These are phyloP conservation scores for Clusia tigrina DNA, from an alignment of 2,888 invertebrate species.

Conservation along the genomic window DNA sequence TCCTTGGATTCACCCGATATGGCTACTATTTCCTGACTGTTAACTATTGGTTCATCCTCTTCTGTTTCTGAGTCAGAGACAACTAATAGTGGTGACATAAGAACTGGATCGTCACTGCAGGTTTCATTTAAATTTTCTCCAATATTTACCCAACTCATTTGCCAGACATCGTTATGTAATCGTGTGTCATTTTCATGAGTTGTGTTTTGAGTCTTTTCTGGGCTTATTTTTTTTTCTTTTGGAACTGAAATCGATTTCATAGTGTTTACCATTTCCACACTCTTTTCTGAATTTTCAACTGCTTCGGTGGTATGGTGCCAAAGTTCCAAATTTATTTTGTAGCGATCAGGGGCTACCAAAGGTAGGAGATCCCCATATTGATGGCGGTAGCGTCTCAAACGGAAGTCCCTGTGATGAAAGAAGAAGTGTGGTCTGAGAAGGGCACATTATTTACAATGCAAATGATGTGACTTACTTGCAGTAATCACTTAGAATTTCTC, in stretches of 20 bases:
- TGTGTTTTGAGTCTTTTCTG: conserved; percentile 29
- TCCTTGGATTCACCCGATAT: no score
- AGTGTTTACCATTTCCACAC: conserved; percentile 54
- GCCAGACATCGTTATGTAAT: conserved; percentile 10
- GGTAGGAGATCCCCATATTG: conserved; percentile 58
- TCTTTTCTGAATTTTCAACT: conserved; percentile 38
- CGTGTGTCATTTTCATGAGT: conserved; percentile 20
- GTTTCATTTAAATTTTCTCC: conserved; percentile 37
- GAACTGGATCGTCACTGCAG: conserved; percentile 49
- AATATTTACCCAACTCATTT: conserved; percentile 17
- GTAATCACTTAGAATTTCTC: conserved; percentile 59
- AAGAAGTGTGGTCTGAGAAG: no score
- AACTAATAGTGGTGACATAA: conserved; percentile 60
- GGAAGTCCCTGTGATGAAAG: conserved; percentile 57
- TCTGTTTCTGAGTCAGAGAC: conserved; percentile 56
- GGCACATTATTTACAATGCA: neutral
- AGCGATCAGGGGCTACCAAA: conserved; percentile 50
- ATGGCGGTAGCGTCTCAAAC: conserved; percentile 60
- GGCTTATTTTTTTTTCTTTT: conserved; percentile 41
- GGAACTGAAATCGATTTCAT: no score
- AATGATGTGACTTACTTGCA: conserved; percentile 55
- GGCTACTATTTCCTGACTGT: no score
- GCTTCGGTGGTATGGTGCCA: conserved; percentile 41
- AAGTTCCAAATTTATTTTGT: conserved; percentile 48
- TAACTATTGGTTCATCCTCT: neutral